Evolutionary conservation across 1,140 invertebrate genomes (phyloP).

Genomic region (Drosophila dunni): DNA sequence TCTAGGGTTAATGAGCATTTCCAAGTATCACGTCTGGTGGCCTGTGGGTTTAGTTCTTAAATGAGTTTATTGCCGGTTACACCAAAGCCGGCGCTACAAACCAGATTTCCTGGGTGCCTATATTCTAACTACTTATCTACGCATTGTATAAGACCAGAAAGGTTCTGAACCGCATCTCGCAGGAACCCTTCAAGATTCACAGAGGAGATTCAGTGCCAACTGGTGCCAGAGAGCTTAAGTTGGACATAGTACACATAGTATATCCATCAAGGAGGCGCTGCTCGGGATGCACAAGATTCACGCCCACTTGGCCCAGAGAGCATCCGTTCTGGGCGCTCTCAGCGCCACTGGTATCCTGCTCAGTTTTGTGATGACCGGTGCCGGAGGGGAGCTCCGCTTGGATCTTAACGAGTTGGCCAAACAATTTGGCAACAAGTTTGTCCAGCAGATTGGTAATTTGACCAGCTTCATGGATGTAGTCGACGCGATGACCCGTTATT

Average conservation of each 20-base stretch:
- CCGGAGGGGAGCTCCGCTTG: slow-evolving; percentile 37
- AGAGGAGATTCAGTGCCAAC: neutral
- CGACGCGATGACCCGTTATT: no score
- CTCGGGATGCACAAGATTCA: slow-evolving; percentile 56
- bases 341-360: slow-evolving; percentile 46
- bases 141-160: slow-evolving; percentile 62
- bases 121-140: no score
- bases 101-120: no score
- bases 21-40: no score
- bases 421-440: slow-evolving; percentile 65
- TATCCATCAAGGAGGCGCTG: slow-evolving; percentile 68
- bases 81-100: no score
- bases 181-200: slow-evolving; percentile 59
- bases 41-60: no score
- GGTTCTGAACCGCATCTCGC: slow-evolving; percentile 45
- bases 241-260: slow-evolving; percentile 73
- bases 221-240: slow-evolving; percentile 26
- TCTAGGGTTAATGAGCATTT: no score
- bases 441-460: slow-evolving; percentile 63
- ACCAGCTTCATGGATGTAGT: slow-evolving; percentile 65
- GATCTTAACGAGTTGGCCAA: no score
- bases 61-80: no score
- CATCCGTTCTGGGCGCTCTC: slow-evolving; percentile 14
- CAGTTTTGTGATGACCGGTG: slow-evolving; percentile 28
- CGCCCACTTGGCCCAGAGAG: slow-evolving; percentile 49